Conservation (phyloP, 2,113 vertebrate species). For the Ameiurus melas region DNA sequence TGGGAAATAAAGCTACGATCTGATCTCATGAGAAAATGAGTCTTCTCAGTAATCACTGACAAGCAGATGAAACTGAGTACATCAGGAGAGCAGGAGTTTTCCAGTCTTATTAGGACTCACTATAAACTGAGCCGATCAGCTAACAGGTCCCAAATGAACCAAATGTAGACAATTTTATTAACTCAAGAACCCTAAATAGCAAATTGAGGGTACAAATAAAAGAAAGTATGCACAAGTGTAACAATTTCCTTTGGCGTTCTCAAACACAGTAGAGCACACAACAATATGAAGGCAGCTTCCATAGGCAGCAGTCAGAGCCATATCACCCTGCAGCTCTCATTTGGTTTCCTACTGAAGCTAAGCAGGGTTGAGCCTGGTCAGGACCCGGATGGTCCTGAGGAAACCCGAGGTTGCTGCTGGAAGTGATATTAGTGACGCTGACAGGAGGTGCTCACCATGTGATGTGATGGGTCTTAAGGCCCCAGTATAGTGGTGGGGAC, state of each 20-base stretch:
- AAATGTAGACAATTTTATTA: slow-evolving; percentile 12
- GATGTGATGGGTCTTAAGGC: too few relatives aligned
- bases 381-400: too few relatives aligned
- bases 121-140: neutral
- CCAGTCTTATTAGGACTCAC: neutral
- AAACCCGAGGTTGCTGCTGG: too few relatives aligned
- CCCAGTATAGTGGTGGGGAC: too few relatives aligned
- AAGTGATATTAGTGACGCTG: too few relatives aligned
- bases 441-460: too few relatives aligned
- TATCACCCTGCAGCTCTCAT: too few relatives aligned
- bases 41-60: slow-evolving; percentile 21
- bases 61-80: neutral
- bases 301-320: too few relatives aligned
- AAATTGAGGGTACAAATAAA: neutral
- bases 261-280: neutral
- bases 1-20: slow-evolving; percentile 25
- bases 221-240: neutral
- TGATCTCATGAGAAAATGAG: slow-evolving; percentile 46
- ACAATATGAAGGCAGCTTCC: neutral
- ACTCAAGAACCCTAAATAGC: neutral
- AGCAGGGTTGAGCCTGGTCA: too few relatives aligned
- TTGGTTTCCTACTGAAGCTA: too few relatives aligned
- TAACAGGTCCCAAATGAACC: neutral
- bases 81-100: slow-evolving; percentile 10
- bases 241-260: neutral